phyloP scores from a whole-genome alignment of 2,888 invertebrate genomes.

The Nomada ruficornis region DNA sequence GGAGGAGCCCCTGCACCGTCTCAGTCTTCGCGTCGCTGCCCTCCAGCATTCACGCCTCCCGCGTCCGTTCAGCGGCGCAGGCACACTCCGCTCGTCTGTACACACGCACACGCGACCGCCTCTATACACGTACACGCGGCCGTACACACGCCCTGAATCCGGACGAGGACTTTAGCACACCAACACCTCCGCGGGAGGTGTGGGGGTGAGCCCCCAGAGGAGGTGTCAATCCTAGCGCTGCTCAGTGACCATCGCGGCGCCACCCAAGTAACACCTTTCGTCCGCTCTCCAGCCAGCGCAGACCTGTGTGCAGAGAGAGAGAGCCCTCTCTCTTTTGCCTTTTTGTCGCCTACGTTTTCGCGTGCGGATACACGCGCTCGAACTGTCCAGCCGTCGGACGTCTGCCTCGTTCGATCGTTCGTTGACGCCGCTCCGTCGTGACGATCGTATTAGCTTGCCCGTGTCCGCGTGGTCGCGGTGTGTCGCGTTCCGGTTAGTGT shows the following conservation, averaged over 20 bases:
- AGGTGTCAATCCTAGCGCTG: constrained; percentile 85
- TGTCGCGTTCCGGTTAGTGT: constrained; percentile 26
- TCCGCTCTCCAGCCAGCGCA: constrained; percentile 76
- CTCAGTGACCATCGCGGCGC: constrained; percentile 85
- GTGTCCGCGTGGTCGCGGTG: constrained; percentile 13
- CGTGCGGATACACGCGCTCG: constrained; percentile 37
- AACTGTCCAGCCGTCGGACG: constrained; percentile 52
- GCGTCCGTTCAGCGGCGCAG: constrained; percentile 79
- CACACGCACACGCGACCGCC: constrained; percentile 56
- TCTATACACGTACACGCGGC: constrained; percentile 60
- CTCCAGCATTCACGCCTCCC: constrained; percentile 84
- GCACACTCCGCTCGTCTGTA: constrained; percentile 65
- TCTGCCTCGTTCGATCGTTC: neutral
- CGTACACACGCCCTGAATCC: constrained; percentile 72
- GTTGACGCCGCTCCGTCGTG: too few relatives aligned
- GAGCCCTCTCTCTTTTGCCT: constrained; percentile 50
- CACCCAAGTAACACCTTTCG: constrained; percentile 85
- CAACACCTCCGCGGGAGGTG: constrained; percentile 83
- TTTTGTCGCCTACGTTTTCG: constrained; percentile 38
- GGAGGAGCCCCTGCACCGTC: constrained; percentile 80
- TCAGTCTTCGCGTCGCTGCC: constrained; percentile 83
- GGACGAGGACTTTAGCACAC: constrained; percentile 82
- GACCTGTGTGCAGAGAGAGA: constrained; percentile 8
- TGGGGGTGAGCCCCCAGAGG: constrained; percentile 83
- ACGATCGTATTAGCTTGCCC: neutral